phyloP scores from a whole-genome alignment of 2,888 invertebrate genomes.

The Globia sparganii region DNA sequence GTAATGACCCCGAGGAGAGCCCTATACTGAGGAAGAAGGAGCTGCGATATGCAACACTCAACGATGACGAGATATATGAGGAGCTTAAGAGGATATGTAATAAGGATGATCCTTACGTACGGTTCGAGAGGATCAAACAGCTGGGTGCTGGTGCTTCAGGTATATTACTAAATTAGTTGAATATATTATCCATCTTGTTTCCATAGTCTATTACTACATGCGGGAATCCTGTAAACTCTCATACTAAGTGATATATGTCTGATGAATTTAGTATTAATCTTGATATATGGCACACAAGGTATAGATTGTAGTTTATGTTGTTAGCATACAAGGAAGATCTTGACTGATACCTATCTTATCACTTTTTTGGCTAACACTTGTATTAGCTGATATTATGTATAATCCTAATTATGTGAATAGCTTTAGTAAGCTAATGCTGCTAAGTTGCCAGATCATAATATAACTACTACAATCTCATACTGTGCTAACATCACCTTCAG shows the following conservation, averaged over 20 bases:
- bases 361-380: not conserved
- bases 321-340: not conserved
- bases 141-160: conserved; percentile 97
- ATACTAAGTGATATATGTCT: too few species aligned
- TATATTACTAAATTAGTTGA: conserved; percentile 63
- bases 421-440: conserved; percentile 11
- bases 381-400: conserved; percentile 6
- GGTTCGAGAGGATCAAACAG: conserved; percentile 95
- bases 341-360: conserved; percentile 16
- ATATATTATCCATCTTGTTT: not conserved
- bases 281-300: not conserved
- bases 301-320: not conserved
- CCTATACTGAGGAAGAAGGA: conserved; percentile 92
- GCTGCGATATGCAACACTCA: conserved; percentile 88
- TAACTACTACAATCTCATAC: conserved; percentile 7
- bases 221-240: not conserved
- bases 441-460: conserved; percentile 19
- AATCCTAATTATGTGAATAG: conserved; percentile 11
- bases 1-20: conserved; percentile 88
- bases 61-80: conserved; percentile 94
- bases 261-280: not conserved
- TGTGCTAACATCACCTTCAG: conserved; percentile 45
- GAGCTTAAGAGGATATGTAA: conserved; percentile 95
- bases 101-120: conserved; percentile 94
- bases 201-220: not conserved